phyloP scores from a whole-genome alignment of 2,888 invertebrate species.

The Autographa pulchrina region DNA sequence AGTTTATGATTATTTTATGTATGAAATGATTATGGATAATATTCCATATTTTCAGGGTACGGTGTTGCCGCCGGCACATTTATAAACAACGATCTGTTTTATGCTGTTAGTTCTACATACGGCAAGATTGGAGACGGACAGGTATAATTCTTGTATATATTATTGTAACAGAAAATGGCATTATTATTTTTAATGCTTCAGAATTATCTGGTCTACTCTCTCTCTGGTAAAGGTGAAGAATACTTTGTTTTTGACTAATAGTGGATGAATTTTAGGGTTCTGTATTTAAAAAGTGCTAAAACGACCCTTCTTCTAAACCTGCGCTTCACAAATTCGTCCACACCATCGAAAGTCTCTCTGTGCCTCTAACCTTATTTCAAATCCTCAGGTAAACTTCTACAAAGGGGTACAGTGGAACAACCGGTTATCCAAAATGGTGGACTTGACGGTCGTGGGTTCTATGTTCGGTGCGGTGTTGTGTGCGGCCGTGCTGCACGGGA shows the following conservation, averaged over 20 bases:
- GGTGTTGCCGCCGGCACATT: conserved; percentile 70
- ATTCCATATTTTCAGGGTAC: conserved; percentile 66
- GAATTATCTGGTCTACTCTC: no score
- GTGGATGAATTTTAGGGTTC: no score
- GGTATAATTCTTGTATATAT: conserved; percentile 57
- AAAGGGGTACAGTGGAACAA: neutral
- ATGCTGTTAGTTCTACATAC: conserved; percentile 72
- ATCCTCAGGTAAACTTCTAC: conserved; percentile 26
- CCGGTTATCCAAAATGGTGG: neutral
- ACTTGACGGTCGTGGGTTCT: conserved; percentile 79
- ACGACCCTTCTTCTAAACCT: no score
- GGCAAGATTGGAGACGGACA: conserved; percentile 68
- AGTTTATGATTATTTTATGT: no score
- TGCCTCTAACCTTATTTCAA: neutral
- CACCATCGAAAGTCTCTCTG: neutral
- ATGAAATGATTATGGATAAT: no score
- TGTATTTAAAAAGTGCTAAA: no score
- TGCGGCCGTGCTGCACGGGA: conserved; percentile 75
- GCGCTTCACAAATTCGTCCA: no score
- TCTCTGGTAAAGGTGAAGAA: no score
- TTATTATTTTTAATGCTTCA: no score
- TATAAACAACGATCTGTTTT: conserved; percentile 21
- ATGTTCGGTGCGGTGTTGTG: conserved; percentile 90
- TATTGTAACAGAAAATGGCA: no score
- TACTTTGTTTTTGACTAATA: no score